phyloP scores from a whole-genome alignment of 2,113 vertebrate species.

The Galemys pyrenaicus region DNA sequence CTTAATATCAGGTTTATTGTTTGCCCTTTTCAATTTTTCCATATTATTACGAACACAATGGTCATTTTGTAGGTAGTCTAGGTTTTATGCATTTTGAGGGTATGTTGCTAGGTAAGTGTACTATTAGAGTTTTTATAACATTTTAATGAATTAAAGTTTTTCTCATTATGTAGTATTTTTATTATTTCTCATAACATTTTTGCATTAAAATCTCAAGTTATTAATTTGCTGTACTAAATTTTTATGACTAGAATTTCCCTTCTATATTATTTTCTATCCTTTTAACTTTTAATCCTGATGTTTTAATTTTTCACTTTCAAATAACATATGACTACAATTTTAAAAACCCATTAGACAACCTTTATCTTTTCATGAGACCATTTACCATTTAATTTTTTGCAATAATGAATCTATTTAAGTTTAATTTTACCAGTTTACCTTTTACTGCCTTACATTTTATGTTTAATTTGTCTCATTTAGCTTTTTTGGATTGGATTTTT shows the following conservation, averaged over 20 bases:
- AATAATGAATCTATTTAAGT: not conserved
- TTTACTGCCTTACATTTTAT: not conserved
- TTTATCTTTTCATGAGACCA: not conserved
- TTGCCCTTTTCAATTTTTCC: not conserved
- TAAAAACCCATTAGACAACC: not conserved
- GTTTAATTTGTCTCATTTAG: not conserved
- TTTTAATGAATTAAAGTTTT: not conserved
- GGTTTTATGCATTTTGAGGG: not conserved
- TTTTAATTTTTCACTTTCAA: conserved; percentile 37
- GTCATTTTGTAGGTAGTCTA: not conserved
- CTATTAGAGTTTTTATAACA: not conserved
- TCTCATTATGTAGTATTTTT: not conserved
- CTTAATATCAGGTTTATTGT: not conserved
- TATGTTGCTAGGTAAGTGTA: not conserved
- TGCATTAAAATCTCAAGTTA: not conserved
- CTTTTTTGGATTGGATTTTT: not conserved
- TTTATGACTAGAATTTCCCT: not conserved
- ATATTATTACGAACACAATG: not conserved
- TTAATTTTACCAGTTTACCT: not conserved
- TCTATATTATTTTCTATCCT: not conserved
- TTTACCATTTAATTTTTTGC: not conserved
- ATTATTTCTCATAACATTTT: not conserved
- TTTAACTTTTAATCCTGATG: not conserved
- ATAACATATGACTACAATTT: not conserved
- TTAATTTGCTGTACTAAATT: not conserved